Conservation (phyloP, 2,113 vertebrate species). For the Macrotis lagotis region DNA sequence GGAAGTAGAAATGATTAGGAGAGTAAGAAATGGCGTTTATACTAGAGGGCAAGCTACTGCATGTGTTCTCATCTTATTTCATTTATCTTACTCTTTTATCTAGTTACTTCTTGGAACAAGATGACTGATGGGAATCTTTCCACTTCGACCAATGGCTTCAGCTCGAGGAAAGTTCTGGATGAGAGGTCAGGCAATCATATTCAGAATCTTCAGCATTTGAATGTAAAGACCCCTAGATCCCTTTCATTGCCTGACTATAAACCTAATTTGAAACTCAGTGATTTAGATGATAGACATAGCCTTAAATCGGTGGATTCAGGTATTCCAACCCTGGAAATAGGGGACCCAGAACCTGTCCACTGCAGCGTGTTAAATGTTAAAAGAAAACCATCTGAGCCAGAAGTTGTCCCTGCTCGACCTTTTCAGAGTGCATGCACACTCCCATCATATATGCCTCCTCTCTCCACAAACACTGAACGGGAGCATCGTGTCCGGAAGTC, state of each 20-base stretch:
- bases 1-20: background rate
- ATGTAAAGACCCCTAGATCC: slow-evolving; percentile 38
- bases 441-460: slow-evolving; percentile 72
- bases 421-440: slow-evolving; percentile 78
- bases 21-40: background rate
- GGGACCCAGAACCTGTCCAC: slow-evolving; percentile 88
- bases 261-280: slow-evolving; percentile 71
- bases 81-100: slow-evolving; percentile 42
- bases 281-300: slow-evolving; percentile 86
- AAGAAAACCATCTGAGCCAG: slow-evolving; percentile 76
- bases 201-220: slow-evolving; percentile 70
- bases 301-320: slow-evolving; percentile 93
- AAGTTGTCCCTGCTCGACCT: slow-evolving; percentile 74
- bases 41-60: background rate
- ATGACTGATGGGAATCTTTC: slow-evolving; percentile 78
- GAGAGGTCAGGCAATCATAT: slow-evolving; percentile 59
- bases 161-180: slow-evolving; percentile 78
- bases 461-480: slow-evolving; percentile 76
- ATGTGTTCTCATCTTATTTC: background rate
- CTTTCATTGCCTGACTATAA: slow-evolving; percentile 72
- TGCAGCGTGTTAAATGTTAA: slow-evolving; percentile 76
- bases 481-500: slow-evolving; percentile 86
- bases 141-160: slow-evolving; percentile 80
- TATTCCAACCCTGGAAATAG: slow-evolving; percentile 94
- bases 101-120: slow-evolving; percentile 81